Percentiles rank a stretch among this genome's conserved stretches.
Evolutionary conservation across 2,113 vertebrate genomes (phyloP).

Genomic region (Neolamprologus sp.): DNA sequence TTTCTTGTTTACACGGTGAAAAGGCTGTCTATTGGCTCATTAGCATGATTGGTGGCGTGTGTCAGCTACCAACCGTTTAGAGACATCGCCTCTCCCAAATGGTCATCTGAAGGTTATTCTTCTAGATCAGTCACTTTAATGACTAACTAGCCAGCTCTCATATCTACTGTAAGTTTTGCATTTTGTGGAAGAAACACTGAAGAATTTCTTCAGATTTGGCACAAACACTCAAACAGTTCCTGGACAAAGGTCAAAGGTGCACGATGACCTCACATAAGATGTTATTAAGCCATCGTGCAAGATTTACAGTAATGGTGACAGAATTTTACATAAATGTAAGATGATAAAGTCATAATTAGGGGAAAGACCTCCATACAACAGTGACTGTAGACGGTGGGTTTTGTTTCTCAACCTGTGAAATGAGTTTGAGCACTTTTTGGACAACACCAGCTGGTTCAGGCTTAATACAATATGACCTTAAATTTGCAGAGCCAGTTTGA

Average conservation of each 20-base stretch:
- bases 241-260: neutral
- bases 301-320: neutral
- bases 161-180: neutral
- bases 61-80: neutral
- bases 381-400: neutral
- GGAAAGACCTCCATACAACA: neutral
- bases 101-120: constrained; percentile 22
- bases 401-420: neutral
- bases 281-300: neutral
- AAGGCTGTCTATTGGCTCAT: neutral
- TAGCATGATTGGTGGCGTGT: constrained; percentile 15
- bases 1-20: neutral
- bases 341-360: neutral
- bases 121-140: neutral
- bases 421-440: neutral
- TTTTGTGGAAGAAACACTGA: neutral
- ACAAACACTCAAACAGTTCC: neutral
- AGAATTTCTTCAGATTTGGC: neutral
- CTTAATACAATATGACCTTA: neutral
- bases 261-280: neutral
- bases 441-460: neutral
- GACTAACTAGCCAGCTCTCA: neutral
- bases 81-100: neutral
- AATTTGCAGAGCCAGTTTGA: neutral
- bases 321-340: neutral